Evolutionary conservation across 1,140 invertebrate genomes (phyloP).

Genomic region (Andrena cerasifolii): DNA sequence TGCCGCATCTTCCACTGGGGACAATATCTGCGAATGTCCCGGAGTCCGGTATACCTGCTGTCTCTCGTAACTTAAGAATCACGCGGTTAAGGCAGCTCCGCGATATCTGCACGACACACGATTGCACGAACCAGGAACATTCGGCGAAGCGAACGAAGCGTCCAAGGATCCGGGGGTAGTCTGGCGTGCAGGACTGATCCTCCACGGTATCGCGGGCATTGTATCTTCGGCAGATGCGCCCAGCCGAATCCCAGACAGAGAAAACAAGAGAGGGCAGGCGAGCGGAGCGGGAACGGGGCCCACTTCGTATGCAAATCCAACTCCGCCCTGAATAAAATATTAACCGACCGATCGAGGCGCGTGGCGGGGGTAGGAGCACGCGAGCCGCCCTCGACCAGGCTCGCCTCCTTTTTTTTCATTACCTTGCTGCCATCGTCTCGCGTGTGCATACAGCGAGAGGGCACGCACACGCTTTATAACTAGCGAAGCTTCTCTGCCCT

Average conservation of each 20-base stretch:
- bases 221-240: constrained; percentile 65
- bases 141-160: too few relatives aligned
- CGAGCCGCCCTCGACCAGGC: constrained; percentile 55
- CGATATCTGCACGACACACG: too few relatives aligned
- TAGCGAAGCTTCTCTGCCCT: constrained; percentile 18
- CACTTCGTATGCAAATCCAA: constrained; percentile 73
- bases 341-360: constrained; percentile 68
- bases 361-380: constrained; percentile 57
- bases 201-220: constrained; percentile 59
- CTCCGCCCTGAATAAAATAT: constrained; percentile 76
- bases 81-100: too few relatives aligned
- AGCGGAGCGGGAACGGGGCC: constrained; percentile 16
- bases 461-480: constrained; percentile 32
- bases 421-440: constrained; percentile 21
- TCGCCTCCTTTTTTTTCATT: constrained; percentile 41
- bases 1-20: too few relatives aligned
- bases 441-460: constrained; percentile 41
- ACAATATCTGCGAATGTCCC: too few relatives aligned
- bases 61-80: too few relatives aligned
- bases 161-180: too few relatives aligned
- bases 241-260: constrained; percentile 31
- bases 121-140: too few relatives aligned
- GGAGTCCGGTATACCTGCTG: too few relatives aligned
- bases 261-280: constrained; percentile 7
- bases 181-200: too few relatives aligned